Conservation (phyloP, 2,113 vertebrate genomes). For the Sardina pilchardus region DNA sequence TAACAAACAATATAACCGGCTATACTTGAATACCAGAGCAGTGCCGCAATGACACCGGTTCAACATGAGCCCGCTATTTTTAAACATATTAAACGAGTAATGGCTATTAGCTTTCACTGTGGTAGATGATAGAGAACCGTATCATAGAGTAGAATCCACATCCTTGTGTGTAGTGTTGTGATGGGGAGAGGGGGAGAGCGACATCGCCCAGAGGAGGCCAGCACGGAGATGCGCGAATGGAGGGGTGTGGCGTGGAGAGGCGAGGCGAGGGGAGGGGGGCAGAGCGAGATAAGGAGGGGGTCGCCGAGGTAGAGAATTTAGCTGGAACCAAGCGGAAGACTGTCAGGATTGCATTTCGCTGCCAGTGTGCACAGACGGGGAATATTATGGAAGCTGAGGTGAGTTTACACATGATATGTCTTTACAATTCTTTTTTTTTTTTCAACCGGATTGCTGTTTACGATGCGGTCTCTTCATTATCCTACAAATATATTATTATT, state of each 20-base stretch:
- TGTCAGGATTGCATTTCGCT: slow-evolving; percentile 48
- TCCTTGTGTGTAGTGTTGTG: not conserved
- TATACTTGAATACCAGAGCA: too few species aligned
- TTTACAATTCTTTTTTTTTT: not conserved
- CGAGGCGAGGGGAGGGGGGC: not conserved
- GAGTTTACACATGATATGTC: not conserved
- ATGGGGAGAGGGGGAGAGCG: slow-evolving; percentile 12
- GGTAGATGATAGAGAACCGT: not conserved
- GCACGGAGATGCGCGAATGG: slow-evolving; percentile 20
- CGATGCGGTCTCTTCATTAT: not conserved
- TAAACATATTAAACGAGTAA: not conserved
- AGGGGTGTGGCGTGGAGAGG: slow-evolving; percentile 52
- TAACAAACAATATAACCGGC: too few species aligned
- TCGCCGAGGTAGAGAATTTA: slow-evolving; percentile 60
- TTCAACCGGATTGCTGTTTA: not conserved
- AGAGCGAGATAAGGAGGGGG: slow-evolving; percentile 42
- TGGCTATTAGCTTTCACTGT: not conserved
- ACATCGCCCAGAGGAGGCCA: not conserved
- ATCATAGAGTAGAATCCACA: not conserved
- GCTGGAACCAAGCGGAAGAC: slow-evolving; percentile 38
- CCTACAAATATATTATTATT: not conserved
- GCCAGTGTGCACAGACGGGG: not conserved
- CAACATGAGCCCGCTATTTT: not conserved
- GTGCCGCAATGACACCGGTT: too few species aligned
- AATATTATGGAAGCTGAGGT: slow-evolving; percentile 3